phyloP scores from a whole-genome alignment of 2,113 vertebrate species.

The Sturnira hondurensis region DNA sequence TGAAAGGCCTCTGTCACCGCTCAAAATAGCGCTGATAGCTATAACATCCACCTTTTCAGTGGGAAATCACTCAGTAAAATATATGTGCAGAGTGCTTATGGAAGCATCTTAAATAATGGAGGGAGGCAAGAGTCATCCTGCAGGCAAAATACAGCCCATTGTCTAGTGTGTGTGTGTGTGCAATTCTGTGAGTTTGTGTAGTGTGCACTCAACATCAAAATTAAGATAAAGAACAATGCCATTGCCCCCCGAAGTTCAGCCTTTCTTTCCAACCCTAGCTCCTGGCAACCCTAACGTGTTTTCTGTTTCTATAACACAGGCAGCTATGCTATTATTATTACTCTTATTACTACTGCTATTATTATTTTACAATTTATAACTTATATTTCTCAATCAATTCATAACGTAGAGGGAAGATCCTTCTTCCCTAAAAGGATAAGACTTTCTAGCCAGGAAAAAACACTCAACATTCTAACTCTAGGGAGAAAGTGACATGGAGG shows the following conservation, averaged over 20 bases:
- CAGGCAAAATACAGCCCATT: background rate
- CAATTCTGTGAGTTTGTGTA: background rate
- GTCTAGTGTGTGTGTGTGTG: background rate
- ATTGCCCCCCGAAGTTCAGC: background rate
- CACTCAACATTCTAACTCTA: background rate
- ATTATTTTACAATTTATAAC: background rate
- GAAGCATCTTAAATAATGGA: background rate
- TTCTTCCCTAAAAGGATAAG: background rate
- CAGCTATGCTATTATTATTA: background rate
- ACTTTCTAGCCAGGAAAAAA: background rate
- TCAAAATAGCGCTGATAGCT: background rate
- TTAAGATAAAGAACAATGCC: background rate
- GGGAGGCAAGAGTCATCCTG: background rate
- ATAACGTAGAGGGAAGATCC: background rate
- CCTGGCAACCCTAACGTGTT: background rate
- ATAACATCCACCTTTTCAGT: background rate
- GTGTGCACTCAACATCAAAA: background rate
- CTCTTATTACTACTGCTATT: background rate
- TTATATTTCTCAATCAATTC: background rate
- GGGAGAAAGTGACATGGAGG: background rate
- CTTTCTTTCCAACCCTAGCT: background rate
- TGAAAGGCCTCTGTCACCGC: background rate
- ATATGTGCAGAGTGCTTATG: no score
- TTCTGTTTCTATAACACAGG: background rate
- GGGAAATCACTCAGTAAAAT: background rate